Conservation (phyloP, 2,797 vertebrate species). For the Chromis chromis region DNA sequence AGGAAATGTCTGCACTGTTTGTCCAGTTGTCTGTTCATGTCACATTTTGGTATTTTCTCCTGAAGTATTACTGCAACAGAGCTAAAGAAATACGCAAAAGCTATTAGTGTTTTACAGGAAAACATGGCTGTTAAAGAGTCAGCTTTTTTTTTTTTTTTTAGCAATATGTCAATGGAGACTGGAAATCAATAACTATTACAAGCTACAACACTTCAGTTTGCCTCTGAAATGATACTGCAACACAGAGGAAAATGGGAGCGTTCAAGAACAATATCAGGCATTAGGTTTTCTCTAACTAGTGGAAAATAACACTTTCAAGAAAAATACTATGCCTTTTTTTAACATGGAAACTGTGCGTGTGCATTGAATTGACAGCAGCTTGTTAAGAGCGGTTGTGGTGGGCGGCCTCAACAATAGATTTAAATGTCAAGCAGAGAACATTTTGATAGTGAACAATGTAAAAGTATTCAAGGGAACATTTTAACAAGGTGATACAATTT, state of each 20-base stretch:
- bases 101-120: slow-evolving; percentile 55
- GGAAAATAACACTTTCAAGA: slow-evolving; percentile 2
- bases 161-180: slow-evolving; percentile 31
- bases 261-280: background rate
- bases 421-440: background rate
- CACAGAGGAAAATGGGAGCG: background rate
- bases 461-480: slow-evolving; percentile 5
- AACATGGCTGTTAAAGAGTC: slow-evolving; percentile 38
- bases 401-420: background rate
- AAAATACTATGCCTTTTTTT: background rate
- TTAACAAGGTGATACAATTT: slow-evolving; percentile 6
- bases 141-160: background rate
- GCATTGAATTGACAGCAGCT: background rate
- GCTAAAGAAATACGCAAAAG: slow-evolving; percentile 35
- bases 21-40: slow-evolving; percentile 57
- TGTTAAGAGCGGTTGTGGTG: background rate
- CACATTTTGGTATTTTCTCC: slow-evolving; percentile 62
- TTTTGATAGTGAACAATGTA: background rate
- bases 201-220: slow-evolving; percentile 23
- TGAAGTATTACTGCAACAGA: slow-evolving; percentile 41
- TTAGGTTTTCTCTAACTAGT: background rate
- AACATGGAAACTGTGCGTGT: background rate
- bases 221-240: slow-evolving; percentile 41
- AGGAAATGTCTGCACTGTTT: slow-evolving; percentile 48
- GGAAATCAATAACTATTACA: slow-evolving; percentile 44